Base-by-base conservation (phyloP, 2,888 invertebrate species). In the Yponomeuta cagnagella region DNA sequence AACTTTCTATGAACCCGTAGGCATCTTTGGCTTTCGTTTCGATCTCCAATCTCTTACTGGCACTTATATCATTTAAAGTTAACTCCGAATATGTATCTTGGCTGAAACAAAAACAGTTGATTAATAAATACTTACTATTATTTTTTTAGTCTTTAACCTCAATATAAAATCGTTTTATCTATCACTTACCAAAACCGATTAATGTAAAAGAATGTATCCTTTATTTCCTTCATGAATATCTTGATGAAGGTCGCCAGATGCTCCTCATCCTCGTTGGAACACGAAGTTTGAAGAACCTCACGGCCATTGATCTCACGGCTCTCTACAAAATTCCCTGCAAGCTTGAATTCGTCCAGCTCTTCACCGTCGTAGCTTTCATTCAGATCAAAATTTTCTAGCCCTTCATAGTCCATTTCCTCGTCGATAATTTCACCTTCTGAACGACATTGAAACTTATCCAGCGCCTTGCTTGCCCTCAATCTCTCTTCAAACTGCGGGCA, bases 131-230 rank as follows among this genome's bases (percentile, higher is more conserved):
- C 1, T 23, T 23, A 23, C 23, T 23, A 8, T 8, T 43, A 4
- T 43, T 43, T 43, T 43, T 43, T 43, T 5, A 0, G 43, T 8
- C 8, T 8, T 43, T 43, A 43, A 43, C 43, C 8, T 8, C 43
- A 43, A 43, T 43, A 8, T 43, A 37, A 4, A 37, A 37, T 37
- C 37, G 52, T 52, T 4, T 52, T 52, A 52, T 58, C 10, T 6
- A 70, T 72, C 33, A 74, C 76, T 78, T 77, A 87, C 88, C 87
- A 85, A 73, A 86, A 83, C 15, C 68, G 70, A 63, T 76, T 73
- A 10, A 85, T 78, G 64, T 77, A 73, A 43, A 68, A 48, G 72
- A 83, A 77, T 12, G 80, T 74, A 31, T 77, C 73, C 69, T 74
- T 79, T 43, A 86, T 77, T 74, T 82, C 78, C 67, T 73, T 73